Base-by-base conservation (phyloP, 2,797 vertebrate species). In the Setipinna tenuifilis region DNA sequence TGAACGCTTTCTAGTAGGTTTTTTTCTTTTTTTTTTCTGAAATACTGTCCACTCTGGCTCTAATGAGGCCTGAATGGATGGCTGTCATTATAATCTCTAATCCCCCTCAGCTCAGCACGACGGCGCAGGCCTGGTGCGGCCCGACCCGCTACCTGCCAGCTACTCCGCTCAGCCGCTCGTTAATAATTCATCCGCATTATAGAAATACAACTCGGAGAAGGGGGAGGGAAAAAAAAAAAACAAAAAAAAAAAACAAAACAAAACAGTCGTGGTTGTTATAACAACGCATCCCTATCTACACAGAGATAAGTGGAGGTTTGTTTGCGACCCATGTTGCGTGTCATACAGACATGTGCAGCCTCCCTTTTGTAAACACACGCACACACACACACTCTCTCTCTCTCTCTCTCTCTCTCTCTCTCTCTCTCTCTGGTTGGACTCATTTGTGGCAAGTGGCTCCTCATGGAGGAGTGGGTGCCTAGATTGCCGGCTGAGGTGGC, bases 161-260 rank as follows among this genome's bases (percentile, higher is more conserved):
- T 31, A 35, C 9, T 41, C 2, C 28, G 16, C 68, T 75, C 68
- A 88, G 82, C 59, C 58, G 21, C 57, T 87, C 89, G 86, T 90
- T 89, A 88, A 89, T 89, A 85, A 89, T 90, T 83, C 75, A 89
- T 84, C 80, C 83, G 86, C 86, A 83, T 85, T 87, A n/a, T 84
- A 71, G 65, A 82, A 86, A 85, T 89, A 84, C 85, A 87, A 85
- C 88, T 82, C 83, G 83, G 57, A 78, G 21, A 35, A 17, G 28
- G 25, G 23, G 25, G n/a, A 3, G 41, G 0, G 2, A 23, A 17
- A 35, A 35, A 25, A 46, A 23, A 35, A 25, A 41, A 35, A 61
- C 75, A 86, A n/a, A n/a, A n/a, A n/a, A n/a, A n/a, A n/a, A n/a
- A n/a, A n/a, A n/a, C n/a, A n/a, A n/a, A 46, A 23, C 54, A 25